These are phyloP conservation scores for Vulpes ferrilata DNA, from an alignment of 2,113 vertebrate species.

Conservation along the genomic window DNA sequence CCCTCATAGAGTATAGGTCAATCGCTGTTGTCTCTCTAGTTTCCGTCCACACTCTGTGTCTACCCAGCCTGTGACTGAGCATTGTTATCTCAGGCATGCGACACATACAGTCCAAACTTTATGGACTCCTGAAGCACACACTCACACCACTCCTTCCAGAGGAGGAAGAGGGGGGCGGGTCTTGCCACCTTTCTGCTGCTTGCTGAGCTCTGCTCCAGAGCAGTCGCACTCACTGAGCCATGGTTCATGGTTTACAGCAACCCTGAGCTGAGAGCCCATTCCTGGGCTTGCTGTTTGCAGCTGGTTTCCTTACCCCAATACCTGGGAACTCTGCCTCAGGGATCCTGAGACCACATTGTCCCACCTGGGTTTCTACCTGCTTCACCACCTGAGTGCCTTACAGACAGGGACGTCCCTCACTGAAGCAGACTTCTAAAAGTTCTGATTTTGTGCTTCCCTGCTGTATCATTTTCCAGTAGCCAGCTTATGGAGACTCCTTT, in stretches of 20 bases:
- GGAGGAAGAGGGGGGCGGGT: too few relatives aligned
- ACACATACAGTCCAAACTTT: background rate
- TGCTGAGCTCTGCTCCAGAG: background rate
- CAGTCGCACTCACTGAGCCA: too few relatives aligned
- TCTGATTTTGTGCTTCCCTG: background rate
- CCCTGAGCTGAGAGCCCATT: background rate
- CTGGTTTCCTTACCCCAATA: background rate
- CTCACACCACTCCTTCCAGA: background rate
- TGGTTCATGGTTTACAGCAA: background rate
- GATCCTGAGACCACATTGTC: background rate
- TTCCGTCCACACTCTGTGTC: background rate
- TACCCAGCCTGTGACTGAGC: background rate
- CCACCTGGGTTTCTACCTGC: background rate
- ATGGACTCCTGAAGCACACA: background rate
- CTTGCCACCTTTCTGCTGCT: background rate
- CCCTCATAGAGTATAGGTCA: background rate
- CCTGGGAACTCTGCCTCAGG: background rate
- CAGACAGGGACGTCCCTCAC: background rate
- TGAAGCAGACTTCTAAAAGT: background rate
- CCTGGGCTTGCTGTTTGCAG: background rate
- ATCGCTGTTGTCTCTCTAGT: background rate
- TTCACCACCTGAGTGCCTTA: background rate
- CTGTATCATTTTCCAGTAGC: background rate
- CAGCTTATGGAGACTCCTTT: background rate
- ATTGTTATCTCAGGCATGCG: background rate